Evolutionary conservation across 2,113 vertebrate species (phyloP), one percentile per base, ranked within the genome.

Genomic region (Rhinoptilus africanus): DNA sequence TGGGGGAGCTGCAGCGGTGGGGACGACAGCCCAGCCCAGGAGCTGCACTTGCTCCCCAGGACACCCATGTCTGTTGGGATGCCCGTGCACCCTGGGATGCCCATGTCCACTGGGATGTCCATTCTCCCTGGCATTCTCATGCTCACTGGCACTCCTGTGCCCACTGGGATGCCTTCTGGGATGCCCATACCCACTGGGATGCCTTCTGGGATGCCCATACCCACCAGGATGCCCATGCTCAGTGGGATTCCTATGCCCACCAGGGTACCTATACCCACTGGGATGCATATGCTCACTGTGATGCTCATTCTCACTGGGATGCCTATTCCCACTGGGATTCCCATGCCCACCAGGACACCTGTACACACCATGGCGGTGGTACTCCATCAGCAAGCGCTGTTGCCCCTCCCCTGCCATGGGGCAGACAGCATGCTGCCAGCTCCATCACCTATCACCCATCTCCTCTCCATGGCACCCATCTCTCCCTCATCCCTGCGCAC

Each of bases 361-460:
- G 37, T 39, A 51, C 10, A 68, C 24, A 24, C 35, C 54, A 5
- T 5, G 8, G 10, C 45, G 45, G 9, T 23, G 39, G 22, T 10
- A 50, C 2, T 39, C 16, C 79, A 14, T 35, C 67, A 56, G 22
- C 22, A 37, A 43, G 48, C 1, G 1, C 35, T 43, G 32, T 8
- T 63, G 32, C 9, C 47, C 27, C 14, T 78, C 74, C 39, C 56
- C 37, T 24, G 50, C 45, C 59, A 32, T 1, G 3, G 73, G 48
- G 34, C 39, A 63, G 2, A 2, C 30, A 43, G 23, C 30, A 7
- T 13, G 47, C 79, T 24, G 16, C 48, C 67, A 41, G 22, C 3
- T 56, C 48, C 28, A 4, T 18, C 0, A 0, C 50, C 57, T 67
- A 18, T 17, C 67, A 62, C 34, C 39, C n/a, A 14, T 14, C 51